Percentiles rank a stretch among this genome's conserved stretches.
Evolutionary conservation across 2,888 invertebrate species (phyloP).

Genomic region (Panopea generosa): DNA sequence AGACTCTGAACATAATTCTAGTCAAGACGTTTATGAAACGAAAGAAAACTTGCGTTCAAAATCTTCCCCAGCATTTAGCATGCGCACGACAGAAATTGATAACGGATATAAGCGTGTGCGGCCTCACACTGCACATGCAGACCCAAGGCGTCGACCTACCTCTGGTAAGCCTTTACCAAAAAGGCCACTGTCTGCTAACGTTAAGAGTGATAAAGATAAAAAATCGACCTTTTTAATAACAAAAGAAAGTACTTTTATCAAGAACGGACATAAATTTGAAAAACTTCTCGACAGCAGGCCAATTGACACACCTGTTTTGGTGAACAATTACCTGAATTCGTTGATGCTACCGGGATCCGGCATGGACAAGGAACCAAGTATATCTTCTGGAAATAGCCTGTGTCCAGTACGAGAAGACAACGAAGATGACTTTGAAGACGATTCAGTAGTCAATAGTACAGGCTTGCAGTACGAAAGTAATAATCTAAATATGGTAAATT

Average conservation of each 20-base stretch:
- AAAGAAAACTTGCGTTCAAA: conserved; percentile 37
- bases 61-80: conserved; percentile 43
- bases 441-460: neutral
- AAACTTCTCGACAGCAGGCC: conserved; percentile 52
- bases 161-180: conserved; percentile 17
- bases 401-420: conserved; percentile 56
- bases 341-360: conserved; percentile 11
- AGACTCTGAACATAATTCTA: conserved; percentile 9
- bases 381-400: conserved; percentile 39
- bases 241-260: conserved; percentile 57
- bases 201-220: neutral
- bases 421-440: conserved; percentile 37
- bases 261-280: conserved; percentile 54
- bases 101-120: conserved; percentile 15
- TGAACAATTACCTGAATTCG: conserved; percentile 51
- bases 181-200: conserved; percentile 37
- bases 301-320: conserved; percentile 47
- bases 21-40: conserved; percentile 14
- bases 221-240: conserved; percentile 54
- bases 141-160: conserved; percentile 13
- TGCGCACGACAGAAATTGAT: conserved; percentile 6
- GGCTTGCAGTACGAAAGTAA: neutral
- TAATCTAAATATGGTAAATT: too few relatives aligned
- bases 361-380: conserved; percentile 27
- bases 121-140: conserved; percentile 64